Evolutionary conservation across 1,140 invertebrate genomes (phyloP).

Genomic region (Streblospio benedicti): DNA sequence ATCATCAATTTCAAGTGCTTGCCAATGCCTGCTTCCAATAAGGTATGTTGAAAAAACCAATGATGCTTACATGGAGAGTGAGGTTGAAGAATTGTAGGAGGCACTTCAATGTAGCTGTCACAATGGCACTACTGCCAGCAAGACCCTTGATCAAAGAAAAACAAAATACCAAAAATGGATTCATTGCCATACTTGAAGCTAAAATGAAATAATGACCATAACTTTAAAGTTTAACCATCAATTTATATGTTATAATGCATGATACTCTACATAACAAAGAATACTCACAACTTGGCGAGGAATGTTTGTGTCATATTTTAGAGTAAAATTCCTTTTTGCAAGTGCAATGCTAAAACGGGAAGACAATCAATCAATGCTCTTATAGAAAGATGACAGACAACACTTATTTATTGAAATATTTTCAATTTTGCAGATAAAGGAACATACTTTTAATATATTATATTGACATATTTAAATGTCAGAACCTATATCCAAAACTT

Average conservation of each 20-base stretch:
- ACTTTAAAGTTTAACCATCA: background rate
- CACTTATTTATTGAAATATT: too few species aligned
- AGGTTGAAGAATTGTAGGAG: slow-evolving; percentile 37
- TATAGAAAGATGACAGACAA: too few species aligned
- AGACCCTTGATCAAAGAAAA: slow-evolving; percentile 20
- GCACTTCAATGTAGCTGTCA: slow-evolving; percentile 34
- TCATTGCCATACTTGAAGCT: background rate
- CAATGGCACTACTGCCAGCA: slow-evolving; percentile 38
- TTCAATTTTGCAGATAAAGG: too few species aligned
- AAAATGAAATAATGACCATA: background rate
- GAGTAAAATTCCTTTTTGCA: slow-evolving; percentile 33
- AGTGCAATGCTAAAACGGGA: slow-evolving; percentile 25
- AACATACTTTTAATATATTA: too few species aligned
- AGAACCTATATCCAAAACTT: too few species aligned
- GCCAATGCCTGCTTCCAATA: too few species aligned
- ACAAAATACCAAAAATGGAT: background rate
- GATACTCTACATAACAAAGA: background rate
- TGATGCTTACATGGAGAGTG: slow-evolving; percentile 10
- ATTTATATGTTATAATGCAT: background rate
- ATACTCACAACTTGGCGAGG: slow-evolving; percentile 31
- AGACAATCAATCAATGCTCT: background rate
- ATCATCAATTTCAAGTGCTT: too few species aligned
- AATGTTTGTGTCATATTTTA: slow-evolving; percentile 40
- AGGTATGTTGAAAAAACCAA: too few species aligned
- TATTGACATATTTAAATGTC: too few species aligned